Percentiles rank a stretch among this genome's conserved stretches.
Evolutionary conservation across 1,140 invertebrate species (phyloP).

Genomic region (Aricia agestis): DNA sequence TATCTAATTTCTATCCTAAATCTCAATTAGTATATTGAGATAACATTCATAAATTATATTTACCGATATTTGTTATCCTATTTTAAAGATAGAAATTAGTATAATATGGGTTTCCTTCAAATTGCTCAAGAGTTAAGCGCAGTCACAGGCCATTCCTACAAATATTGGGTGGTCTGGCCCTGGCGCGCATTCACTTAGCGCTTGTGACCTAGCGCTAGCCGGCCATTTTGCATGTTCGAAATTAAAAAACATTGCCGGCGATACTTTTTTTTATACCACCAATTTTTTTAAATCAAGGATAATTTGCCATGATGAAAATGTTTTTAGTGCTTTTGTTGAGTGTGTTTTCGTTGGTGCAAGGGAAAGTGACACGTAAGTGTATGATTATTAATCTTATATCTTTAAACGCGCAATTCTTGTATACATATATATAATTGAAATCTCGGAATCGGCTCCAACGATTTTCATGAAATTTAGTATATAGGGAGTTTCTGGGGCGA

Average conservation of each 20-base stretch:
- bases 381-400: too few species aligned
- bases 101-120: conserved; percentile 6
- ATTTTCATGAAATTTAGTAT: too few species aligned
- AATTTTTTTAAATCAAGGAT: conserved; percentile 18
- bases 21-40: too few species aligned
- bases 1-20: too few species aligned
- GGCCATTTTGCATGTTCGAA: background rate
- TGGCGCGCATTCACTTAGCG: conserved; percentile 44
- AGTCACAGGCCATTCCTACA: conserved; percentile 46
- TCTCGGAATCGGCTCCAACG: too few species aligned
- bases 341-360: conserved; percentile 37
- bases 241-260: background rate
- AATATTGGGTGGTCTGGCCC: conserved; percentile 49
- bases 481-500: too few species aligned
- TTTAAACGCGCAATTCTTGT: too few species aligned
- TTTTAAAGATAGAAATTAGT: background rate
- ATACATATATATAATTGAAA: too few species aligned
- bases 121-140: conserved; percentile 39
- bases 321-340: conserved; percentile 33
- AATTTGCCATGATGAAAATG: conserved; percentile 42
- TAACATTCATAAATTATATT: too few species aligned
- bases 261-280: background rate
- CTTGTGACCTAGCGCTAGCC: conserved; percentile 29
- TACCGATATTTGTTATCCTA: too few species aligned
- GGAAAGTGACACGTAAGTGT: conserved; percentile 53